Evolutionary conservation across 1,140 invertebrate species (phyloP).

Genomic region (Spodoptera frugiperda): DNA sequence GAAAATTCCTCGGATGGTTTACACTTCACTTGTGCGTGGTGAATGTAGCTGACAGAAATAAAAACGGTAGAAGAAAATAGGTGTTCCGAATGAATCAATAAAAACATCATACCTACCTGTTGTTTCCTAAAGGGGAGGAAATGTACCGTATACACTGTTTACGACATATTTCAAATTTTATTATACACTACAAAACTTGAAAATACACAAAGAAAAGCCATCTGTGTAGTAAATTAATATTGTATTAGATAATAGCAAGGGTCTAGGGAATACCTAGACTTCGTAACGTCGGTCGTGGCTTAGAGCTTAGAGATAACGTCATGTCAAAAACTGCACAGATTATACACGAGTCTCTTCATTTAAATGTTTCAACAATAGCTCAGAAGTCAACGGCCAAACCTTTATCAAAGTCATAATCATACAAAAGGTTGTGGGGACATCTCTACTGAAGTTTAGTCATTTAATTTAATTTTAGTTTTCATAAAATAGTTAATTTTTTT

Average conservation of each 20-base stretch:
- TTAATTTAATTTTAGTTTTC: too few relatives aligned
- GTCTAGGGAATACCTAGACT: too few relatives aligned
- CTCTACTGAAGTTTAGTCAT: too few relatives aligned
- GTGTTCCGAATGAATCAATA: constrained; percentile 12
- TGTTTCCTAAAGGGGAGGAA: too few relatives aligned
- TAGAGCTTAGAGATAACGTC: not conserved
- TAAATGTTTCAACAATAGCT: constrained; percentile 16
- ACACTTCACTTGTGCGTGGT: constrained; percentile 36
- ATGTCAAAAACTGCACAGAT: constrained; percentile 10
- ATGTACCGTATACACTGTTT: too few relatives aligned
- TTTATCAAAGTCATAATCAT: constrained; percentile 24
- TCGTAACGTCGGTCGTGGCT: not conserved
- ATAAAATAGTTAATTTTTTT: too few relatives aligned
- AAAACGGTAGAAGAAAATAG: constrained; percentile 3
- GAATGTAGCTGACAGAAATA: constrained; percentile 25
- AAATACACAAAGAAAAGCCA: too few relatives aligned
- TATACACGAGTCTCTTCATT: constrained; percentile 1
- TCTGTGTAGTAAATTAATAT: too few relatives aligned
- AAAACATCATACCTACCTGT: not conserved
- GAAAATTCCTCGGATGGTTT: constrained; percentile 26
- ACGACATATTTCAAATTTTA: too few relatives aligned
- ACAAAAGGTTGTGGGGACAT: too few relatives aligned
- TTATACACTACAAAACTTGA: too few relatives aligned
- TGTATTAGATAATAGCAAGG: too few relatives aligned
- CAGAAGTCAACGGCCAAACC: constrained; percentile 33